phyloP scores from a whole-genome alignment of 2,113 vertebrate species.

The Pygoscelis antarcticus region DNA sequence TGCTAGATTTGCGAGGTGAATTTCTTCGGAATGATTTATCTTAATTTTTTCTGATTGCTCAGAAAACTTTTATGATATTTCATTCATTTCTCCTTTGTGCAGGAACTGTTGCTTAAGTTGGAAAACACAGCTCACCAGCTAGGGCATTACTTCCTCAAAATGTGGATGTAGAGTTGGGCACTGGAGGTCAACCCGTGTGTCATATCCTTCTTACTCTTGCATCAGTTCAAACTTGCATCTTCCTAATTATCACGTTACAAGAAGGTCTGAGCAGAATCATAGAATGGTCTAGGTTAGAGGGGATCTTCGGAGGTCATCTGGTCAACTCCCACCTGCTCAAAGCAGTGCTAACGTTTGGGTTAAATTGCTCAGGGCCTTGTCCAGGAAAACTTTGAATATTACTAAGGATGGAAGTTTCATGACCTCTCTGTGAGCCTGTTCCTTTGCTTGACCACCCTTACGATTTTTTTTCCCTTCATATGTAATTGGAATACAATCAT shows the following conservation, averaged over 20 bases:
- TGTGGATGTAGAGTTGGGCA: not conserved
- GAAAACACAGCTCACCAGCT: not conserved
- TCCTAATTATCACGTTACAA: not conserved
- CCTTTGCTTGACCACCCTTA: not conserved
- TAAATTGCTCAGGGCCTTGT: not conserved
- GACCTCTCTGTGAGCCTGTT: not conserved
- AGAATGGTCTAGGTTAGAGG: not conserved
- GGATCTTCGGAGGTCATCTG: not conserved
- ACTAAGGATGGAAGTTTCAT: not conserved
- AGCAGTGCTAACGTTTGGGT: not conserved
- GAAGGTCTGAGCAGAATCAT: not conserved
- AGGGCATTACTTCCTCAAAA: conserved; percentile 15
- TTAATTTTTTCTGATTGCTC: not conserved
- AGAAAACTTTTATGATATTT: not conserved
- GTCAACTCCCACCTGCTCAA: not conserved
- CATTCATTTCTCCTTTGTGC: conserved; percentile 10
- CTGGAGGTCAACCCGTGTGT: not conserved
- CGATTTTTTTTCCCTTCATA: not conserved
- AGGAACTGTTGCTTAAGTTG: not conserved
- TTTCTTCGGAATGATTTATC: not conserved
- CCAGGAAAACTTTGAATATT: not conserved
- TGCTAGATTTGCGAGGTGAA: not conserved
- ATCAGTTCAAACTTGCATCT: not conserved
- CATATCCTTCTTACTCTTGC: not conserved
- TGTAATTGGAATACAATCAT: not conserved